Base-by-base conservation (phyloP, 2,888 invertebrate species). In the Gastrophysa polygoni region DNA sequence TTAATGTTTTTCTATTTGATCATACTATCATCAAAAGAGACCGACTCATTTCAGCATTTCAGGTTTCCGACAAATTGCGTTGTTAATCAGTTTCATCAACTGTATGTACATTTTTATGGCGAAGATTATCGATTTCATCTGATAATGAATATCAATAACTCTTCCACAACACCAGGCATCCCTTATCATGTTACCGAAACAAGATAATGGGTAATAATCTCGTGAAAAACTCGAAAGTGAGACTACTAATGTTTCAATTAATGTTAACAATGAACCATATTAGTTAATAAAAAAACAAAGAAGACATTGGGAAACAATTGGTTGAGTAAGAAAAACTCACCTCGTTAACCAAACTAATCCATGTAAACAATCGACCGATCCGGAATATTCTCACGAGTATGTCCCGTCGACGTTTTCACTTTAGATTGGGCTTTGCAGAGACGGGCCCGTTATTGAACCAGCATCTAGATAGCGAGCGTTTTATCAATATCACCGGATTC, bases 401-500 rank as follows among this genome's bases (percentile, higher is more conserved):
- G 29, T 47, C 28, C 17, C 52, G 16, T 38, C 38, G 17, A 21
- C 21, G 34, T 48, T 57, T 59, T 47, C 59, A 55, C 54, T 38
- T 52, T 52, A 14, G 16, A 10, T 38, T n/a, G 21, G 28, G 21
- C 21, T 43, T 54, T 24, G 43, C 16, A 44, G 43, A 16, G 28
- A 16, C n/a, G 11, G 16, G 16, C 16, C 54, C 8, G 43, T 16
- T 24, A 14, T 11, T 17, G 24, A 43, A 34, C 21, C 14, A 24
- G n/a, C 54, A 54, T 21, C 7, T 14, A n/a, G 20, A 63, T n/a
- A n/a, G n/a, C n/a, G n/a, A n/a, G n/a, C n/a, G 63, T 63, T 63
- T 63, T 63, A 63, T 63, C 63, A 32, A 63, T 20, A 28, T 57
- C 46, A 47, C 63, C 63, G 63, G 63, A 57, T 59, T 63, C 59